Conservation (phyloP, 2,888 invertebrate species). For the Zygogramma bicolorata region DNA sequence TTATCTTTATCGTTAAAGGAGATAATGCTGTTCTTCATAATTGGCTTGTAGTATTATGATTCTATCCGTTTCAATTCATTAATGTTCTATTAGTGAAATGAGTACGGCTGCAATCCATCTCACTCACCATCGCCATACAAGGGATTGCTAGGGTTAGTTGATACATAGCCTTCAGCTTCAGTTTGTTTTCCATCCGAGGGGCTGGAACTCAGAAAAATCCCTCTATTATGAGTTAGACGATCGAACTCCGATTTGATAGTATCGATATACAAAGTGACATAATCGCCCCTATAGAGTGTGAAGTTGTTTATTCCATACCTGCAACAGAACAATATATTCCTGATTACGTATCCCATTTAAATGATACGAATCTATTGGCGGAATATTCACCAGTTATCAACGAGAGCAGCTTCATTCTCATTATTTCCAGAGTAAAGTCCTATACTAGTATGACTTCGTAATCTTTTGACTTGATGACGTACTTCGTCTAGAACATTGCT, state of each 20-base stretch:
- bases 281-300: conserved; percentile 72
- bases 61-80: no score
- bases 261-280: conserved; percentile 84
- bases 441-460: conserved; percentile 89
- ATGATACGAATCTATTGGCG: neutral
- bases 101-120: neutral
- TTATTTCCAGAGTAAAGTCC: conserved; percentile 96
- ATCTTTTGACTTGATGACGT: conserved; percentile 81
- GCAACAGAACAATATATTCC: no score
- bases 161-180: conserved; percentile 81
- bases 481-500: conserved; percentile 82
- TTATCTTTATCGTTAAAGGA: no score
- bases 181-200: conserved; percentile 88
- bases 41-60: no score
- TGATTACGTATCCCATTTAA: no score
- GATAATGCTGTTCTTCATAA: no score
- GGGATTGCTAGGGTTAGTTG: conserved; percentile 81
- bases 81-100: no score
- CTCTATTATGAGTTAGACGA: conserved; percentile 73
- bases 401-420: conserved; percentile 93
- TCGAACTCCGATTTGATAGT: conserved; percentile 77
- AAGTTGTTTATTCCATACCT: conserved; percentile 68
- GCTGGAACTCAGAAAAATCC: conserved; percentile 84
- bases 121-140: conserved; percentile 86
- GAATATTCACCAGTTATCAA: conserved; percentile 79